Base-by-base conservation (phyloP, 2,888 invertebrate genomes). In the Helobdella robusta region DNA sequence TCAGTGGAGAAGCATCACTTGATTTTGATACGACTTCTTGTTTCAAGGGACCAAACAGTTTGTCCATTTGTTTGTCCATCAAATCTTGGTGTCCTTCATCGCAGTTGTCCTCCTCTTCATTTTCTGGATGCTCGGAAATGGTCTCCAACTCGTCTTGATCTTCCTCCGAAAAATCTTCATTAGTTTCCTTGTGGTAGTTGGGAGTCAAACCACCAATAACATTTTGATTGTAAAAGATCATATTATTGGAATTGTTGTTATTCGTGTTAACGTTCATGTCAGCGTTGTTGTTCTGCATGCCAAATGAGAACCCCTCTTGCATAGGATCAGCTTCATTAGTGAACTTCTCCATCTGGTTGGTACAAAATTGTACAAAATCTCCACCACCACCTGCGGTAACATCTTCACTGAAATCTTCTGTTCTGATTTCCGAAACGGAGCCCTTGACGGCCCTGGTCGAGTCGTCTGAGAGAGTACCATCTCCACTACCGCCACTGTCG, bases 131-230 rank as follows among this genome's bases (percentile, higher is more conserved):
- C 34, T 62, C 62, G 15, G 62, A 23, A 50, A 62, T 62, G 5
- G 62, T 62, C 11, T 62, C 62, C 6, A 62, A 35, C 30, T 62
- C 62, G 35, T 62, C 62, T n/a, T 62, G 62, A n/a, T 62, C 62
- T 30, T 62, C 62, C 34, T 30, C 44, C 15, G 62, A 62, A 20
- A 62, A 50, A n/a, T 62, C 62, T 4, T 62, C 62, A n/a, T 8
- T 6, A 1, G n/a, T n/a, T 28, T 56, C 56, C 56, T 56, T 56
- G 25, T 25, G 56, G 32, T 30, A 56, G 32, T n/a, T n/a, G n/a
- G n/a, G n/a, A n/a, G n/a, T n/a, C n/a, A n/a, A n/a, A n/a, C n/a
- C n/a, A n/a, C n/a, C n/a, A n/a, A 5, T 32, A 56, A 56, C 56
- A 56, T 56, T 56, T 28, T 56, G 28, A 35, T 62, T 62, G 34